phyloP scores from a whole-genome alignment of 2,888 invertebrate genomes.

The Reticulitermes lucifugus region DNA sequence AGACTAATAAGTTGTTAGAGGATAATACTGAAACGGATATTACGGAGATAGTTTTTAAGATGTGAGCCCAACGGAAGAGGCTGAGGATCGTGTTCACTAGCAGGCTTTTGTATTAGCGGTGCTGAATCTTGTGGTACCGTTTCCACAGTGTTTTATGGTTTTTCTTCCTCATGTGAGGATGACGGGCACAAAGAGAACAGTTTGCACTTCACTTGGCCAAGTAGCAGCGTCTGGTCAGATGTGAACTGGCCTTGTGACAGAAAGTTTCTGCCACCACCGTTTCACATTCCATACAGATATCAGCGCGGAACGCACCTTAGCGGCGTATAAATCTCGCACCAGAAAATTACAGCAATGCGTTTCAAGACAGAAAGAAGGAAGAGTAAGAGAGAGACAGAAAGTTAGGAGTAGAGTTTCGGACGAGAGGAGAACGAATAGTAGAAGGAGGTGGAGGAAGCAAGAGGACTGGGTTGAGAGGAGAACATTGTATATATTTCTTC shows the following conservation, averaged over 20 bases:
- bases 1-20: too few species aligned
- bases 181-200: too few species aligned
- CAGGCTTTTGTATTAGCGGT: too few species aligned
- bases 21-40: too few species aligned
- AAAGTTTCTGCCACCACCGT: constrained; percentile 12
- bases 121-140: too few species aligned
- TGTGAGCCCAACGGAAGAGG: too few species aligned
- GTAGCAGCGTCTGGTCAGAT: background rate
- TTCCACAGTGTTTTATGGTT: too few species aligned
- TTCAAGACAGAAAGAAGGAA: constrained; percentile 52
- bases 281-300: constrained; percentile 52
- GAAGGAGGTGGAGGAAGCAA: constrained; percentile 8
- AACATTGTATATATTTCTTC: constrained; percentile 53
- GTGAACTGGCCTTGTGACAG: background rate
- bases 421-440: constrained; percentile 50
- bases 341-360: constrained; percentile 55
- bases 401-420: constrained; percentile 53
- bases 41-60: too few species aligned
- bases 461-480: constrained; percentile 38
- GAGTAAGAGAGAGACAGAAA: constrained; percentile 52
- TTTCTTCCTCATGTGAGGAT: too few species aligned
- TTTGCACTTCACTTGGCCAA: too few species aligned
- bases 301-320: constrained; percentile 53
- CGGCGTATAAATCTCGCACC: constrained; percentile 53
- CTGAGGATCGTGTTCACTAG: too few species aligned